These are phyloP conservation scores for Pediacus dermestoides DNA, from an alignment of 2,888 invertebrate species.

Conservation along the genomic window DNA sequence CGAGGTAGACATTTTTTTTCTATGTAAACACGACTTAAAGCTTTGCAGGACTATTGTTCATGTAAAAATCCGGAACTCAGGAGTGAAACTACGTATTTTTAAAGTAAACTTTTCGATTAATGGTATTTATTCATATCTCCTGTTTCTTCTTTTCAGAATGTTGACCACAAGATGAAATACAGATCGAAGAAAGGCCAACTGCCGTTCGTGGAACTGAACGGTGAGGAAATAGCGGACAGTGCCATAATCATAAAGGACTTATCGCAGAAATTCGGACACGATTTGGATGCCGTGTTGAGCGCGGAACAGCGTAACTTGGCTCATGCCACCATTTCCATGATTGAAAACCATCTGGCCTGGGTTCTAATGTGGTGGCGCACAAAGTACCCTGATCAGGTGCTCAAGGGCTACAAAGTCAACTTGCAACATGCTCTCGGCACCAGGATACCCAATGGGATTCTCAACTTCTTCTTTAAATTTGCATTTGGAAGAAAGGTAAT, in stretches of 20 bases:
- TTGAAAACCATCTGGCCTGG: slow-evolving; percentile 92
- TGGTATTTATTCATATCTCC: too few species aligned
- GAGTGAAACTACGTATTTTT: too few species aligned
- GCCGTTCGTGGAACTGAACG: slow-evolving; percentile 93
- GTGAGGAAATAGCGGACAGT: slow-evolving; percentile 91
- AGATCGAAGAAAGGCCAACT: slow-evolving; percentile 91
- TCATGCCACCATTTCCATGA: slow-evolving; percentile 91
- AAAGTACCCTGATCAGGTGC: slow-evolving; percentile 83
- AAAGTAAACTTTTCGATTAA: too few species aligned
- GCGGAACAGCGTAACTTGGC: slow-evolving; percentile 83
- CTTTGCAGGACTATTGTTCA: too few species aligned
- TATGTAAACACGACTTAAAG: too few species aligned
- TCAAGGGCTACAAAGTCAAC: slow-evolving; percentile 89
- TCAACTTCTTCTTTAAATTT: slow-evolving; percentile 88
- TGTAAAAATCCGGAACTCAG: too few species aligned
- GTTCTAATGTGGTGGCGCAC: slow-evolving; percentile 89
- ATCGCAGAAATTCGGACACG: slow-evolving; percentile 75
- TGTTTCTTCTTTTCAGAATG: slow-evolving; percentile 67
- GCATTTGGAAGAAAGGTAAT: slow-evolving; percentile 80
- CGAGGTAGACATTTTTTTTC: too few species aligned
- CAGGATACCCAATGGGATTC: slow-evolving; percentile 79
- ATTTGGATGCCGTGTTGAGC: slow-evolving; percentile 78
- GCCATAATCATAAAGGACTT: slow-evolving; percentile 86
- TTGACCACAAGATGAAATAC: slow-evolving; percentile 91
- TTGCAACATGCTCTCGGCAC: slow-evolving; percentile 84